Evolutionary conservation across 2,113 vertebrate genomes (phyloP).

Genomic region (Cranoglanis bouderius): DNA sequence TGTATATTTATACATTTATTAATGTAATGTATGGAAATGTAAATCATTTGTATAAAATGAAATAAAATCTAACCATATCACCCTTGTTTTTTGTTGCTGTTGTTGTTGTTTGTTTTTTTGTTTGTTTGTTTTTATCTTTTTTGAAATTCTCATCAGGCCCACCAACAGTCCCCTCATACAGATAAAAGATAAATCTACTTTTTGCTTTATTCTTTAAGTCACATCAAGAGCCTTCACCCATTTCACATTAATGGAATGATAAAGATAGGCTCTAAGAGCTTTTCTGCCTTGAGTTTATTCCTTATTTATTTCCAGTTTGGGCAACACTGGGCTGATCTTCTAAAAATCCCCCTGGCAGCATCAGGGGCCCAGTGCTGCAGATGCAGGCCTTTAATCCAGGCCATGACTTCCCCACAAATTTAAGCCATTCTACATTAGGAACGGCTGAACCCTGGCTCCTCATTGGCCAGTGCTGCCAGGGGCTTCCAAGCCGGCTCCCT

Average conservation of each 20-base stretch:
- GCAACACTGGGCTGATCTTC: conserved; percentile 58
- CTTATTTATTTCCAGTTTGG: conserved; percentile 63
- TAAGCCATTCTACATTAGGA: conserved; percentile 64
- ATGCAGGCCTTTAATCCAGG: conserved; percentile 63
- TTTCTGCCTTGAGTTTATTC: conserved; percentile 53
- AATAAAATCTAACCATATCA: neutral
- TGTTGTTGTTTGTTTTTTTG: neutral
- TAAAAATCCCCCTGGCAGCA: conserved; percentile 58
- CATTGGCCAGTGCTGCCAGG: conserved; percentile 45
- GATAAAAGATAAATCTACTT: conserved; percentile 36
- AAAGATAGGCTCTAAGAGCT: conserved; percentile 43
- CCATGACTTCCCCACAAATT: conserved; percentile 61
- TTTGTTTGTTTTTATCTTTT: conserved; percentile 7
- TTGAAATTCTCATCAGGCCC: neutral
- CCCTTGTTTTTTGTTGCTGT: neutral
- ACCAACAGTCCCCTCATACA: conserved; percentile 16
- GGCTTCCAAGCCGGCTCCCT: conserved; percentile 45
- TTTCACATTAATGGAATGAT: conserved; percentile 41
- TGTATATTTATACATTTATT: neutral
- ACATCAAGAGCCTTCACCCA: conserved; percentile 33
- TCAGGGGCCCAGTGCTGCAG: conserved; percentile 56
- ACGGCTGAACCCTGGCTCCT: conserved; percentile 55
- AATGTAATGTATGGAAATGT: neutral
- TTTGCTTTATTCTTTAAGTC: conserved; percentile 29
- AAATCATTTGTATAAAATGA: neutral